Conservation (phyloP, 2,797 vertebrate genomes). For the Pangasius djambal region DNA sequence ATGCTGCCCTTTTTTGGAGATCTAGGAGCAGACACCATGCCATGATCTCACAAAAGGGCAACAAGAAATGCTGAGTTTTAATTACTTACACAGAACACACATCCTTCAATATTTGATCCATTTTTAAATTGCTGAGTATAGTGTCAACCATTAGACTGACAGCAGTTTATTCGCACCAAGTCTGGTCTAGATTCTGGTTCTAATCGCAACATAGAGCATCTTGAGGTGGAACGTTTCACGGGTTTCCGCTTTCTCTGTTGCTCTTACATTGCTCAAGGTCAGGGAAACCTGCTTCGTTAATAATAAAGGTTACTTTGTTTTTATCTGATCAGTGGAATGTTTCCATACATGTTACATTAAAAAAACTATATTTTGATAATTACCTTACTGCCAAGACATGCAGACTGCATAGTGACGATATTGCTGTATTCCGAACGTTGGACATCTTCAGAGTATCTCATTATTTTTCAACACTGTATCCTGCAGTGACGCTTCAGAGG, state of each 20-base stretch:
- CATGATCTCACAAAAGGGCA: conserved; percentile 23
- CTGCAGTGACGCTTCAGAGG: neutral
- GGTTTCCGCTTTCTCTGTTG: neutral
- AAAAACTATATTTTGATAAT: neutral
- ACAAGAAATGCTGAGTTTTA: neutral
- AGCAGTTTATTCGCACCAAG: neutral
- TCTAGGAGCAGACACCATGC: neutral
- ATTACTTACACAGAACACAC: neutral
- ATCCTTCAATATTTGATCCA: neutral
- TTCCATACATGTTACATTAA: neutral
- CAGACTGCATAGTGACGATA: neutral
- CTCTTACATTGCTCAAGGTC: conserved; percentile 2
- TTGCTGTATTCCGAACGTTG: neutral
- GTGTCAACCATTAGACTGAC: neutral
- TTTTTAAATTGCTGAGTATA: conserved; percentile 8
- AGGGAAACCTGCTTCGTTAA: neutral
- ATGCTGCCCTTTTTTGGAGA: conserved; percentile 24
- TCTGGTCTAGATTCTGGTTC: conserved; percentile 4
- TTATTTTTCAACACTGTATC: conserved; percentile 6
- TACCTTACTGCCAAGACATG: neutral
- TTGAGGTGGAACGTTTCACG: neutral
- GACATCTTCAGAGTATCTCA: neutral
- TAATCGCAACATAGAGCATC: neutral
- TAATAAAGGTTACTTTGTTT: neutral
- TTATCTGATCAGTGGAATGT: neutral